Conservation (phyloP, 2,797 vertebrate species). For the Trachops cirrhosus region DNA sequence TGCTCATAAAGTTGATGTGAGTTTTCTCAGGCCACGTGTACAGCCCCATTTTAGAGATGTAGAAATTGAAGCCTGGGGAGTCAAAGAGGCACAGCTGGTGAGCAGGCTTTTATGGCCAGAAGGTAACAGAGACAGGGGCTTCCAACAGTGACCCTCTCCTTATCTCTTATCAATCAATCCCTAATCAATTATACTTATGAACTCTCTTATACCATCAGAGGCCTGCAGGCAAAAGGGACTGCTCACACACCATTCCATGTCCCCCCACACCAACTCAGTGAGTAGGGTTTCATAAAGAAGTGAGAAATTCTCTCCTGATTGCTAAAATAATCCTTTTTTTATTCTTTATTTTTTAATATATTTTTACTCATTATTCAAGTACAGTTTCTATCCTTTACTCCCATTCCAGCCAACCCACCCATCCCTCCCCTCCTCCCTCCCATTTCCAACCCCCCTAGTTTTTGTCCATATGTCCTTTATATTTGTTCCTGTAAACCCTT, state of each 20-base stretch:
- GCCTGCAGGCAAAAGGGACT: background rate
- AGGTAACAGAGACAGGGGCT: background rate
- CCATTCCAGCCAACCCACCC: too few species aligned
- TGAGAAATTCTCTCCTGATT: constrained; percentile 52
- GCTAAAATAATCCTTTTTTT: constrained; percentile 54
- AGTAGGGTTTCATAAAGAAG: constrained; percentile 30
- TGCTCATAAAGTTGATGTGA: background rate
- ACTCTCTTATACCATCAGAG: background rate
- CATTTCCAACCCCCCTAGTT: too few species aligned
- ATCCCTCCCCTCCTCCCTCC: too few species aligned
- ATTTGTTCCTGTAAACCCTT: too few species aligned
- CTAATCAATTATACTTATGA: background rate
- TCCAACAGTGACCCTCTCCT: background rate
- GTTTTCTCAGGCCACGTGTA: background rate
- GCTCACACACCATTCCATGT: background rate
- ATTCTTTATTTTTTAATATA: too few species aligned
- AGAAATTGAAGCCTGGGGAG: background rate
- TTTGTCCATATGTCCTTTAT: too few species aligned
- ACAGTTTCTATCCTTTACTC: too few species aligned
- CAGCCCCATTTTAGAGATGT: background rate
- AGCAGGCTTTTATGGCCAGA: background rate
- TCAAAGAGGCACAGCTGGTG: background rate
- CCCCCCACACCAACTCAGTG: background rate
- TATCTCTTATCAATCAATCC: background rate
- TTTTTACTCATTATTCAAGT: too few species aligned